Percentiles rank a stretch among this genome's conserved stretches.
Evolutionary conservation across 2,113 vertebrate genomes (phyloP).

Genomic region (Heloderma charlesbogerti): DNA sequence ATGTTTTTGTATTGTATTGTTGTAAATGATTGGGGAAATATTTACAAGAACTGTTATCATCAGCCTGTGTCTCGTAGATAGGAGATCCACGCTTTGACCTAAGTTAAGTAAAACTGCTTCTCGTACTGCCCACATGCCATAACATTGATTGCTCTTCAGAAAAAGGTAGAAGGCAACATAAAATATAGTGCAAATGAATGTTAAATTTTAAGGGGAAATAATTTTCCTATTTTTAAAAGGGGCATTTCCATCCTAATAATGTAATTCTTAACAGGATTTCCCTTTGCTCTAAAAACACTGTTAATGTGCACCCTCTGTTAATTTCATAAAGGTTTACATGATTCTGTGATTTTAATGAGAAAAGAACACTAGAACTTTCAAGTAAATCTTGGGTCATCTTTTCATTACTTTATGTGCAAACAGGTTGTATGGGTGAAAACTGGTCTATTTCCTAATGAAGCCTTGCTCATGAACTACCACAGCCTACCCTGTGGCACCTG

Average conservation of each 20-base stretch:
- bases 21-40: background rate
- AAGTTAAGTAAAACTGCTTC: background rate
- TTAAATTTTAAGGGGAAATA: background rate
- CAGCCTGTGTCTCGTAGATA: background rate
- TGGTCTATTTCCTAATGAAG: background rate
- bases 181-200: background rate
- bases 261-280: constrained; percentile 22
- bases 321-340: background rate
- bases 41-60: background rate
- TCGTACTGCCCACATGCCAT: background rate
- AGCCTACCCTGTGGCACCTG: background rate
- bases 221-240: background rate
- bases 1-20: rapidly evolving
- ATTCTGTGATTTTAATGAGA: background rate
- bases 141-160: background rate
- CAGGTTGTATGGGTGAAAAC: background rate
- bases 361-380: background rate
- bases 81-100: background rate
- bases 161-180: background rate
- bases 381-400: background rate
- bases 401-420: background rate
- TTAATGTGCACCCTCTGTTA: constrained; percentile 33
- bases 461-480: background rate
- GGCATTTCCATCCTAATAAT: background rate
- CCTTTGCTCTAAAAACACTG: constrained; percentile 31